Conservation (phyloP, 2,113 vertebrate species). For the Ciconia maguari region DNA sequence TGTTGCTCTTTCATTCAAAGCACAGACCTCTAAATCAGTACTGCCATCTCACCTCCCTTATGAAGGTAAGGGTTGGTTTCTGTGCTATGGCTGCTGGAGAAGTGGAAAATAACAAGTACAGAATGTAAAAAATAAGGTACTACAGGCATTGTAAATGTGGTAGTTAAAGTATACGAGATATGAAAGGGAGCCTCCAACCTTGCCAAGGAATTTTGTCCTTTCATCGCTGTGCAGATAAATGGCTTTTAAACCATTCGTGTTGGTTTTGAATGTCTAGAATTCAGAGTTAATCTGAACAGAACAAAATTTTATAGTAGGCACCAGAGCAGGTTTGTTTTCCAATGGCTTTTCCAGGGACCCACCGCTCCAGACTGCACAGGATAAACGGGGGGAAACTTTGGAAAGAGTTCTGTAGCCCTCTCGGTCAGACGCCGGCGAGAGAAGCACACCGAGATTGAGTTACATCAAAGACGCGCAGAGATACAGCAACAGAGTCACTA, state of each 20-base stretch:
- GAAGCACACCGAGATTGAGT: background rate
- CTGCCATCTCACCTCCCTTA: background rate
- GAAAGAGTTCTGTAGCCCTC: constrained; percentile 3
- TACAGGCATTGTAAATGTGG: constrained; percentile 51
- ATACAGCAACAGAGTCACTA: background rate
- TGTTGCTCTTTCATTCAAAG: background rate
- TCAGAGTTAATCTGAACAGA: constrained; percentile 56
- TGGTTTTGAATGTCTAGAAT: constrained; percentile 52
- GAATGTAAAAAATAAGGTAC: constrained; percentile 24
- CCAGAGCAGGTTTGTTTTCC: constrained; percentile 50
- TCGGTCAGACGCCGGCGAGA: background rate
- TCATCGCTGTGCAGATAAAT: constrained; percentile 43
- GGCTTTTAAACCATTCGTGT: background rate
- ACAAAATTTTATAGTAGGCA: constrained; percentile 56
- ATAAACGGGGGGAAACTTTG: background rate
- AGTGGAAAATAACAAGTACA: constrained; percentile 48
- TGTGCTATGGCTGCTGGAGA: background rate
- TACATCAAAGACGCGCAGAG: background rate
- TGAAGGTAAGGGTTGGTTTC: background rate
- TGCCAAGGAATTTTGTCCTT: constrained; percentile 61
- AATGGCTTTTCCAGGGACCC: constrained; percentile 60
- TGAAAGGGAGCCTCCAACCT: background rate
- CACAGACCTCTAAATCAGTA: background rate
- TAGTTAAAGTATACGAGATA: constrained; percentile 62
- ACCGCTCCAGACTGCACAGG: background rate